A percentile compares a stretch with the other conserved stretches of the same genome.
Evolutionary conservation across 2,888 invertebrate species (phyloP).

Genomic region (Dasypolia templi): DNA sequence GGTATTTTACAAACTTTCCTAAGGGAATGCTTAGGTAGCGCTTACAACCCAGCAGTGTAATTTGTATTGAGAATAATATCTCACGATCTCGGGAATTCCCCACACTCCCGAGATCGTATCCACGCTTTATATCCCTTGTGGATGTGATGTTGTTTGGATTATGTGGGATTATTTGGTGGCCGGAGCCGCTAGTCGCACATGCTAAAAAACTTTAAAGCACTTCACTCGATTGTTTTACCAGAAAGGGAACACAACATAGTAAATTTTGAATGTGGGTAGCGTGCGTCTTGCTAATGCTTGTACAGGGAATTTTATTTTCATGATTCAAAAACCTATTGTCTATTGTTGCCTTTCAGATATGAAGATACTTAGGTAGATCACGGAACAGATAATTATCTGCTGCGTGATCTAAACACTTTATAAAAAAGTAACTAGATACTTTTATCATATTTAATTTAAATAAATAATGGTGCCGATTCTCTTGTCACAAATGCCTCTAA

Average conservation of each 20-base stretch:
- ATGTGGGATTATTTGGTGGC: conserved; percentile 30
- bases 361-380: too few species aligned
- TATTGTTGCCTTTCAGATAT: too few species aligned
- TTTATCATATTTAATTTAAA: too few species aligned
- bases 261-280: conserved; percentile 18
- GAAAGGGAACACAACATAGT: conserved; percentile 24
- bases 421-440: too few species aligned
- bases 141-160: conserved; percentile 24
- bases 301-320: background rate
- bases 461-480: too few species aligned
- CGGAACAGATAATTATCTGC: too few species aligned
- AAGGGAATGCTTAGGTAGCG: conserved; percentile 22
- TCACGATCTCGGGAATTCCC: conserved; percentile 5
- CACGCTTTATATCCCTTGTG: too few species aligned
- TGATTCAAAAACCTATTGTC: too few species aligned
- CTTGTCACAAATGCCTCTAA: too few species aligned
- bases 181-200: background rate
- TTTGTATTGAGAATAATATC: conserved; percentile 50
- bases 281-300: background rate
- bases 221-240: conserved; percentile 37
- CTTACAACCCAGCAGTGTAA: conserved; percentile 27
- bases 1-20: conserved; percentile 21
- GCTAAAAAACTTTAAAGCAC: conserved; percentile 48
- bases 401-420: too few species aligned
- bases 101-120: too few species aligned